Evolutionary conservation across 1,140 invertebrate genomes (phyloP), one percentile per base, ranked within the genome.

Genomic region (Psilanteris sp.): DNA sequence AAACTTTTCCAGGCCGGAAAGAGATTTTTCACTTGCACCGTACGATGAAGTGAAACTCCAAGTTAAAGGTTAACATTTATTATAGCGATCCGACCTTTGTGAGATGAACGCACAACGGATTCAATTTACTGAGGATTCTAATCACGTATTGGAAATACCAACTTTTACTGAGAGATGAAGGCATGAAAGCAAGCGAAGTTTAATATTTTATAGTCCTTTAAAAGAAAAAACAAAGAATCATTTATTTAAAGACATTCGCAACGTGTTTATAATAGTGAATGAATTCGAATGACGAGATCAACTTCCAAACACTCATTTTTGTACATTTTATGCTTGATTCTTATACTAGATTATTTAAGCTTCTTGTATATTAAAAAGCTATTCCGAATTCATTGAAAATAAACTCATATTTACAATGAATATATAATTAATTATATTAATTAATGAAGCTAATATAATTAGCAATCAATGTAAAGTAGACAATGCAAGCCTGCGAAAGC

Each of bases 41-140:
- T n/a, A n/a, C 37, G 43, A 50, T 24, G 18, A 36, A 48, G 20
- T 32, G 15, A 39, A 36, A 39, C 29, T 44, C 27, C 11, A 29
- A 43, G 34, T 32, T 46, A 34, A 59, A 44, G 44, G 66, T 70
- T 59, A 70, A 61, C 66, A 71, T 71, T 71, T 61, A 61, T 71
- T 71, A 61, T 10, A 15, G 20, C 18, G 46, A 52, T 61, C 32
- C 14, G n/a, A 11, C 24, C 36, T 44, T 66, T 37, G 37, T 48
- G 2, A 11, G 7, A 1, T 15, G 32, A 48, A 29, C 10, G 34
- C 32, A 41, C 16, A 16, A 43, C 22, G 16, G 20, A 67, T 44
- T 55, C 62, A 55, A 67, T 67, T 48, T 46, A 8, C 9, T 1
- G 5, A 7, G 16, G 24, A 62, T 62, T 50, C 46, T 13, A 37